Percentiles rank a stretch among this genome's conserved stretches.
phyloP scores from a whole-genome alignment of 2,797 vertebrate genomes.

The Falco cherrug region DNA sequence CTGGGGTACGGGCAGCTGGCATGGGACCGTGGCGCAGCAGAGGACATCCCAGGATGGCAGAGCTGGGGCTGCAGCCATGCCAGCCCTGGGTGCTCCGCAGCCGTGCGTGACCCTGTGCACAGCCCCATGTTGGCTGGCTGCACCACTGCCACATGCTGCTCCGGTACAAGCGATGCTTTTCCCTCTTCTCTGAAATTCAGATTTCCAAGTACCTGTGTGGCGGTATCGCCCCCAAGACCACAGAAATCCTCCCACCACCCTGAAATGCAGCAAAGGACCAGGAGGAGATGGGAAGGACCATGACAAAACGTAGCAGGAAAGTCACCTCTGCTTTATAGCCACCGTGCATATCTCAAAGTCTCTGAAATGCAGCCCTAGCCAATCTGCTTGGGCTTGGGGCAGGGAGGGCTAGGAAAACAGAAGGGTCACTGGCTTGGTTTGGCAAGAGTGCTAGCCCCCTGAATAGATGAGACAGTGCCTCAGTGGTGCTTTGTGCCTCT shows the following conservation, averaged over 20 bases:
- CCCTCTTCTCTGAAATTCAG: background rate
- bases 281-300: background rate
- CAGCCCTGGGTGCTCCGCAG: background rate
- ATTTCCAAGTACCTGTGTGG: background rate
- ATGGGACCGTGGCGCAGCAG: accelerated
- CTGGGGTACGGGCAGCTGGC: background rate
- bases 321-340: background rate
- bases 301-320: background rate
- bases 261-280: background rate
- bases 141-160: background rate
- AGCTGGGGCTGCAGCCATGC: background rate
- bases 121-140: background rate
- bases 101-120: accelerated
- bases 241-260: background rate
- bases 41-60: accelerated
- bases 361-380: background rate
- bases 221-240: too few species aligned
- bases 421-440: background rate
- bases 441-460: background rate
- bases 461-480: background rate
- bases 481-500: background rate
- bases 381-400: background rate
- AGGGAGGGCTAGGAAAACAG: background rate
- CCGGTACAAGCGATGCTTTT: background rate
- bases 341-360: background rate